Conservation (phyloP, 2,113 vertebrate species). For the Chaetorhynchus papuensis region DNA sequence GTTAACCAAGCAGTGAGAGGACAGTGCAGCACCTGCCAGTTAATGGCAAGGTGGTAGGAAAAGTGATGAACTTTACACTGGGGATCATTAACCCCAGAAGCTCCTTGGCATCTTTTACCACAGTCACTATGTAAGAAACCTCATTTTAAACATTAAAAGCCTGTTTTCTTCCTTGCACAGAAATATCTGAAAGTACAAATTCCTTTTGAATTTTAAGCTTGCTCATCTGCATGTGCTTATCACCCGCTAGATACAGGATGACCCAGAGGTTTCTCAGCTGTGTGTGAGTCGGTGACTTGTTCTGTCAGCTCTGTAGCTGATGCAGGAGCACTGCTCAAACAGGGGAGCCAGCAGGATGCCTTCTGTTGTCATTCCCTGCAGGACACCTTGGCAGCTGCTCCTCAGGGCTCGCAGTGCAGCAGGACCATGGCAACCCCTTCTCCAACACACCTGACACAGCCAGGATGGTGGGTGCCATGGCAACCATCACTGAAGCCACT, state of each 20-base stretch:
- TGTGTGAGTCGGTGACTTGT: neutral
- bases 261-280: neutral
- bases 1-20: neutral
- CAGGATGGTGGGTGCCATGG: neutral
- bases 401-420: neutral
- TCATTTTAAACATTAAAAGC: neutral
- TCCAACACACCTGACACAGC: fast-evolving
- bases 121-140: neutral
- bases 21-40: neutral
- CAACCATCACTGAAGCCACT: fast-evolving
- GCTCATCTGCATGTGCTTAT: neutral
- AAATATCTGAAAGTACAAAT: neutral
- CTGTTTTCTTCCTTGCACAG: neutral
- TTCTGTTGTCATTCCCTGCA: neutral
- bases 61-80: neutral
- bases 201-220: neutral
- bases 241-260: neutral
- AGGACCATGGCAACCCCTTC: too few species aligned
- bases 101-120: neutral
- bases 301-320: neutral
- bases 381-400: neutral
- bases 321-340: neutral
- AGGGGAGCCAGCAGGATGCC: neutral
- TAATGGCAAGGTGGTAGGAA: neutral
- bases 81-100: neutral